Evolutionary conservation across 2,888 invertebrate species (phyloP), one percentile per base, ranked within the genome.

Genomic region (Beris morrisii): DNA sequence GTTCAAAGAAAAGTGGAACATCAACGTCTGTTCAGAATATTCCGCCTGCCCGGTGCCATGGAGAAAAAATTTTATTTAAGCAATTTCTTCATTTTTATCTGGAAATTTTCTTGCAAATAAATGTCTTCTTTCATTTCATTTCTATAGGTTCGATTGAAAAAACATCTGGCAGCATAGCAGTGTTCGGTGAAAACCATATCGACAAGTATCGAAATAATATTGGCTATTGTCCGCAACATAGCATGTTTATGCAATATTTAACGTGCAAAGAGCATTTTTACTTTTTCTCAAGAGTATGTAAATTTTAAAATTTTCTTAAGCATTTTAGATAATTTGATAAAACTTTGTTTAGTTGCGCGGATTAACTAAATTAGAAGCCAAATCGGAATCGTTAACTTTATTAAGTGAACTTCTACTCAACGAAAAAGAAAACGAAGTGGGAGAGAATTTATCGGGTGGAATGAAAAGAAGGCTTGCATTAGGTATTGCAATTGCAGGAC

Each of bases 221-320:
- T 56, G 96, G 97, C 0, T 85, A 95, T 63, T 97, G 97, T 78
- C 95, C 97, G 0, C 95, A 97, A 76, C 90, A 95, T 76, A 92
- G 95, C 79, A 84, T 95, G 70, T 84, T 91, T 52, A 94, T 95
- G 81, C 85, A 88, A 7, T 89, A 92, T 75, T 84, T 97, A 67
- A 93, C 90, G 1, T 92, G 94, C 9, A 75, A 83, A n/a, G 90
- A 97, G 74, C 95, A 96, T 79, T 83, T 94, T 44, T 78, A 85
- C 73, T 93, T 96, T 79, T 95, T 95, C 77, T 89, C 90, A 4
- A 85, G 87, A 86, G 93, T 94, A 79, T 77, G 75, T 73, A 65
- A 32, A 45, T 57, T 52, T 65, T 43, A 45, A 48, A 22, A 12
- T 45, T 31, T 13, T 12, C 43, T 31, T 32, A 65, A 66, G 32